Base-by-base conservation (phyloP, 2,888 invertebrate genomes). In the Tachystola acroxantha region DNA sequence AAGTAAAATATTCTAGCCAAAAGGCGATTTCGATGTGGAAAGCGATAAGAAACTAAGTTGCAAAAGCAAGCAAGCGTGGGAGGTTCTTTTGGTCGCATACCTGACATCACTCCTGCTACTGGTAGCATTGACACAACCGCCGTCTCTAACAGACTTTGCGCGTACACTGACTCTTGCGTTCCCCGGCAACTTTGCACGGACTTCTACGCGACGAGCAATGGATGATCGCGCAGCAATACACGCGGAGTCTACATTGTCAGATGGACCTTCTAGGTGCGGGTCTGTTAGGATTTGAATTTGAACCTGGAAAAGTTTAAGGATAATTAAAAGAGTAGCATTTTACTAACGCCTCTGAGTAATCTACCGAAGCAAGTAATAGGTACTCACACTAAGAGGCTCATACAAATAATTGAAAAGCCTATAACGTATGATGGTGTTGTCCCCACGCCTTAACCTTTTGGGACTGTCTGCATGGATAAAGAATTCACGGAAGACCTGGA, bases 401-500 rank as follows among this genome's bases (percentile, higher is more conserved):
- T 90, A 89, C 50, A 93, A 76, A 59, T 94, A 94, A 72, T 94
- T 94, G 75, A 91, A 93, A 28, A 94, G 81, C 0, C 92, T 88
- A 10, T 93, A 91, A 43, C 90, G 88, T 32, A 94, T 69, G 32
- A 91, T 88, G 14, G 92, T 71, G 10, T 85, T 70, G 72, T 94
- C 94, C 0, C 91, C 91, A 1, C 91, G 84, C 38, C 91, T 90
- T 0, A 93, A 84, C 0, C 90, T 89, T 41, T 90, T 90, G 0
- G 94, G 93, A 10, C 90, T 73, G 38, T 90, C 89, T 20, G 93
- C 89, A 48, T 94, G 92, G 13, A 93, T 85, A 73, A 94, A 94
- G 71, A 94, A 93, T 4, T 93, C 92, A 39, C 93, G 92, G 67
- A 93, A 93, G 1, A 96, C 95, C 84, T 91, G 90, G 19, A 20